Percentiles rank a stretch among this genome's conserved stretches.
phyloP scores from a whole-genome alignment of 2,113 vertebrate genomes.

The Elaphurus davidianus region DNA sequence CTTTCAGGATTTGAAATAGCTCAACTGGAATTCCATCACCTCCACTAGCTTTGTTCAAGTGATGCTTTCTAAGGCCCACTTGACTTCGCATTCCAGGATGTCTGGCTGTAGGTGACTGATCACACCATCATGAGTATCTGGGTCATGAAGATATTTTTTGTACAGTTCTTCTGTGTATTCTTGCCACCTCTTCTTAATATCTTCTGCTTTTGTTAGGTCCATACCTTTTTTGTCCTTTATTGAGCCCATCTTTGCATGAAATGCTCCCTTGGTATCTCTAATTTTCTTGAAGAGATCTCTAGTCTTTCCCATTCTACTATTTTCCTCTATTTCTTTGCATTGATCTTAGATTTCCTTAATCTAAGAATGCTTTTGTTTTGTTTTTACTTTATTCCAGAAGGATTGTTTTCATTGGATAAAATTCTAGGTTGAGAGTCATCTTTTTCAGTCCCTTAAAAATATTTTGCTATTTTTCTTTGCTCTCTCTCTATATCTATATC shows the following conservation, averaged over 20 bases:
- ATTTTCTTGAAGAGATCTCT: neutral
- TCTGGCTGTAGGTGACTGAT: neutral
- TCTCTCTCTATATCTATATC: neutral
- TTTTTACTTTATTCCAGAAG: neutral
- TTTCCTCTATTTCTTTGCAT: neutral
- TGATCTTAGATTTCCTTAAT: neutral
- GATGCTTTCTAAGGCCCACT: neutral
- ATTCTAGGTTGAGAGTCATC: neutral
- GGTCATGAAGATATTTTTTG: fast-evolving
- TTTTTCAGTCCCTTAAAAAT: neutral
- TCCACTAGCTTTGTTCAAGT: neutral
- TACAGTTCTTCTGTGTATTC: neutral
- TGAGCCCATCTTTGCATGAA: neutral
- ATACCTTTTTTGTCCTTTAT: neutral
- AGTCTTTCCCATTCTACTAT: neutral
- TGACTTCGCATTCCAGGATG: neutral
- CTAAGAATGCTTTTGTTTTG: neutral
- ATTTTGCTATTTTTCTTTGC: neutral
- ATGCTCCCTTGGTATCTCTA: neutral
- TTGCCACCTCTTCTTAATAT: neutral
- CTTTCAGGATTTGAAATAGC: neutral
- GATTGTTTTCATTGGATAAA: neutral
- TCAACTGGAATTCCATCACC: neutral
- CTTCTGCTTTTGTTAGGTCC: neutral
- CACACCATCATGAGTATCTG: neutral